phyloP scores from a whole-genome alignment of 2,113 vertebrate genomes.

The Esox niger region DNA sequence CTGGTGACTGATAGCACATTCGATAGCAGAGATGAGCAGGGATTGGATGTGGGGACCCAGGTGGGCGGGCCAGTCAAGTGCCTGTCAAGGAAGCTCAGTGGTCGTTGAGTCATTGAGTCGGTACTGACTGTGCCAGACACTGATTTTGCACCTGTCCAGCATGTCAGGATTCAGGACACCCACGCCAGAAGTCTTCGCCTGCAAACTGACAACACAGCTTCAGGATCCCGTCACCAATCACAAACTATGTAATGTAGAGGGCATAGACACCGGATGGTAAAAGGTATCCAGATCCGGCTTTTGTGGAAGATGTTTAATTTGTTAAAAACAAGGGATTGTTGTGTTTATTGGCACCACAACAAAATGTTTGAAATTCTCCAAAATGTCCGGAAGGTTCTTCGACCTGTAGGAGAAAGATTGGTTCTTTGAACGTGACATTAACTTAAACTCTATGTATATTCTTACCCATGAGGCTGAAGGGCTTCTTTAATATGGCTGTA shows the following conservation, averaged over 20 bases:
- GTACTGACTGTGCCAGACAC: constrained; percentile 16
- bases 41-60: constrained; percentile 6
- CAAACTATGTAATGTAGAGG: no score
- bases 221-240: neutral
- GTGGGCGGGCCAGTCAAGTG: constrained; percentile 24
- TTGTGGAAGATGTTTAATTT: no score
- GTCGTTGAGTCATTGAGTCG: constrained; percentile 15
- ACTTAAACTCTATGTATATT: no score
- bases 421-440: no score
- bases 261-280: no score
- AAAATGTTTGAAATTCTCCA: no score
- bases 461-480: no score
- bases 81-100: constrained; percentile 23
- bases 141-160: constrained; percentile 19
- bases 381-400: no score
- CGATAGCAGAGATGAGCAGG: neutral
- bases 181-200: neutral
- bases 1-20: constrained; percentile 21
- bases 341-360: no score
- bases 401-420: no score
- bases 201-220: neutral
- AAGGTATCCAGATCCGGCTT: no score
- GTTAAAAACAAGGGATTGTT: no score
- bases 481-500: neutral
- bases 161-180: constrained; percentile 11